Conservation (phyloP, 2,797 vertebrate species). For the Periparus ater region DNA sequence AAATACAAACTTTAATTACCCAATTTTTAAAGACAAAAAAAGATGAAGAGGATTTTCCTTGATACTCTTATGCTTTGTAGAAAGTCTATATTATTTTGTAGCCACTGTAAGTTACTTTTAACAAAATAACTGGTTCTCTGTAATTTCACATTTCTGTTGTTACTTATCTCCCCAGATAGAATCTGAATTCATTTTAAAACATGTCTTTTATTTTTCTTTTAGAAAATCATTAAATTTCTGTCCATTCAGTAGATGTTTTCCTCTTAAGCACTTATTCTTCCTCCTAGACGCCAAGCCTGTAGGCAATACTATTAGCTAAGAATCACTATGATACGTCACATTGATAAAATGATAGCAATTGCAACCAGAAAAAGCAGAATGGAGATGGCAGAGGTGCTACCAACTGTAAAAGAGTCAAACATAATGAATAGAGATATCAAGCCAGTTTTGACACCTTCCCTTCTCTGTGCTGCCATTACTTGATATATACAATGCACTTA, state of each 20-base stretch:
- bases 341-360: not conserved
- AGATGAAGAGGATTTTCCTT: not conserved
- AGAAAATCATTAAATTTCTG: not conserved
- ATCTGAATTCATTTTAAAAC: not conserved
- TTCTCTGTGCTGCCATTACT: not conserved
- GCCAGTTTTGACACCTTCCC: not conserved
- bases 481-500: not conserved
- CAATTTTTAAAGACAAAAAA: not conserved
- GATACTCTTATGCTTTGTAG: not conserved
- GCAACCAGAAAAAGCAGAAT: not conserved
- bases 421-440: accelerated
- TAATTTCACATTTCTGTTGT: not conserved
- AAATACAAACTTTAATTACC: not conserved
- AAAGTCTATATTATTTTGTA: not conserved
- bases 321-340: not conserved
- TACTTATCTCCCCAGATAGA: not conserved
- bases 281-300: not conserved
- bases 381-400: not conserved
- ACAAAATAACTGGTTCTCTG: not conserved
- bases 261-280: not conserved
- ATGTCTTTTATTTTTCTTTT: not conserved
- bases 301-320: not conserved
- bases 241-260: not conserved
- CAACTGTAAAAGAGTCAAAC: not conserved
- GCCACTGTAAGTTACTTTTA: not conserved